Base-by-base conservation (phyloP, 2,888 invertebrate species). In the Drosophila nr. perissopoda region DNA sequence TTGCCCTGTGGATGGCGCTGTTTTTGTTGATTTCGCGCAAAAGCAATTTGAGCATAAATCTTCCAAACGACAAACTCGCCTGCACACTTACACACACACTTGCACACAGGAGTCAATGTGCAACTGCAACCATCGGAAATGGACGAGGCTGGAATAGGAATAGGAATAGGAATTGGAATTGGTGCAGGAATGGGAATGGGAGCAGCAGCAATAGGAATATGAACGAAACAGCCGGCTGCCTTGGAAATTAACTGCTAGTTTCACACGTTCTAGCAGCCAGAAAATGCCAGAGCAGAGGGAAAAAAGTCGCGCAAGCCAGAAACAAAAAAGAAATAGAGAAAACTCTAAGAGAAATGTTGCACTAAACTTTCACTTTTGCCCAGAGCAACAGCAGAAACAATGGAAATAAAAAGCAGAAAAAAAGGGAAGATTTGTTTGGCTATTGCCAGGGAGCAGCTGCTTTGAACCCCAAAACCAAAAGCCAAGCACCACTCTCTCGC, bases 41-140 rank as follows among this genome's bases (percentile, higher is more conserved):
- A 85, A 88, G 89, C 89, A 89, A 88, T 89, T 88, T 86, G 74
- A 38, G 63, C 83, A 89, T 88, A 88, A 88, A 89, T 88, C 88
- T 89, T 84, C 49, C 69, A 68, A 86, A 75, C 89, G 89, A 86
- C 85, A 86, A 88, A 86, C 86, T 82, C 73, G 62, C 75, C 80
- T 31, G 66, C 74, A 61, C 74, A 56, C 74, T 62, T 68, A 57
- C 42, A 42, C 42, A 54, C 13, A 29, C 36, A 52, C 53, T 54
- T 57, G 48, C 34, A 34, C 21, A 38, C 48, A 52, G 56, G 11
- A 64, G 63, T 60, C 59, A 70, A 48, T 69, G 53, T 61, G 60
- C 42, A 68, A 68, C 31, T 70, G 78, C 66, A 76, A 72, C 56
- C 73, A 70, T 76, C 27, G 69, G 71, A 56, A 86, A 82, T 81